Percentiles rank a stretch among this genome's conserved stretches.
phyloP scores from a whole-genome alignment of 2,113 vertebrate species.

The Fregata magnificens region DNA sequence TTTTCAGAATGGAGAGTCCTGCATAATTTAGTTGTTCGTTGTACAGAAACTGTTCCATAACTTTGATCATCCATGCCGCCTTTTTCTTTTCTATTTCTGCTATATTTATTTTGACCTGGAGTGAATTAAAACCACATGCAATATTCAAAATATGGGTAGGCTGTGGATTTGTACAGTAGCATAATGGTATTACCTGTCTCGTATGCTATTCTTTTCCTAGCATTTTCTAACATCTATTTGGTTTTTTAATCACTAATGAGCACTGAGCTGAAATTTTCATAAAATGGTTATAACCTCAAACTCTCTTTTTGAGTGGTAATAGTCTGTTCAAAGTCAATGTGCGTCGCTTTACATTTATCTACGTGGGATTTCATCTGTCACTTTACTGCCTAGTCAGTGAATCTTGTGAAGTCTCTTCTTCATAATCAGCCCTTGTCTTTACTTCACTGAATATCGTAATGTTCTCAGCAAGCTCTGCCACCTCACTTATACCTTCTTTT shows the following conservation, averaged over 20 bases:
- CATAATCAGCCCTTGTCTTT: background rate
- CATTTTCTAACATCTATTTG: background rate
- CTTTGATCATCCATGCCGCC: background rate
- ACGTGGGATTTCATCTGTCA: background rate
- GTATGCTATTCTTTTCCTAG: background rate
- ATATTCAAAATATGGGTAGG: background rate
- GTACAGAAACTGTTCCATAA: background rate
- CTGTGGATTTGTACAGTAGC: background rate
- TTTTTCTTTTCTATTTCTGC: background rate
- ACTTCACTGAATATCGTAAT: background rate
- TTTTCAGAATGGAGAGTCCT: background rate
- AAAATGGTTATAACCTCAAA: background rate
- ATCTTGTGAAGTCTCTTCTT: background rate
- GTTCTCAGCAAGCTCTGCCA: background rate
- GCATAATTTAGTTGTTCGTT: slow-evolving; percentile 12
- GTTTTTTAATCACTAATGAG: background rate
- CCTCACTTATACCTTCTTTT: background rate
- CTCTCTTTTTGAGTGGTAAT: background rate
- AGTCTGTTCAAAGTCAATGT: background rate
- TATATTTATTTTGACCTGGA: background rate
- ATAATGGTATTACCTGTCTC: background rate
- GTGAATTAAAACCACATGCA: background rate
- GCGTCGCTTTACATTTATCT: background rate
- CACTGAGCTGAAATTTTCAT: background rate
- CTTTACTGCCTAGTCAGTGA: background rate